phyloP scores from a whole-genome alignment of 2,888 invertebrate genomes.

The Thera britannica region DNA sequence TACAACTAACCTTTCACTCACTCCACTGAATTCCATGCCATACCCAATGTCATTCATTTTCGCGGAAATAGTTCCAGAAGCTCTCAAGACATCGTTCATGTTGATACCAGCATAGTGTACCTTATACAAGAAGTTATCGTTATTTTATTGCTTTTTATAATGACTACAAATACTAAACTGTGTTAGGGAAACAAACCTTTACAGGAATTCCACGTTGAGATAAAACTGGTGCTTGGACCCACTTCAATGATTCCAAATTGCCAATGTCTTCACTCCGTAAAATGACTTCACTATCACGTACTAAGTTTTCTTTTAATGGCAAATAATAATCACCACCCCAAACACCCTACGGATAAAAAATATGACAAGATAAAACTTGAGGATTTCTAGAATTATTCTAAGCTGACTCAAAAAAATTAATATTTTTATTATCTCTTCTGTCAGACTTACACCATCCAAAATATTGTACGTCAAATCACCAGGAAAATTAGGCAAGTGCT shows the following conservation, averaged over 20 bases:
- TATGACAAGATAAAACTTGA: not conserved
- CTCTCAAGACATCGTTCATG: constrained; percentile 50
- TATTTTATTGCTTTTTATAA: not conserved
- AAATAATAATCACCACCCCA: constrained; percentile 53
- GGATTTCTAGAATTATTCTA: too few relatives aligned
- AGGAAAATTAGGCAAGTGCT: constrained; percentile 27
- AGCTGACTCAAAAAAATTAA: too few relatives aligned
- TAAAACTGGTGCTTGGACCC: constrained; percentile 50
- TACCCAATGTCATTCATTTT: constrained; percentile 37
- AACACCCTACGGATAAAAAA: constrained; percentile 38
- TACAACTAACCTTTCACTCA: constrained; percentile 53
- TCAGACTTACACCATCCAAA: constrained; percentile 42
- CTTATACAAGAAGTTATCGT: constrained; percentile 38
- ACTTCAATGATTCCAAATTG: constrained; percentile 52
- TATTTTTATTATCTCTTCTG: too few relatives aligned
- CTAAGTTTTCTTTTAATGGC: constrained; percentile 33
- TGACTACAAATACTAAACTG: constrained; percentile 38
- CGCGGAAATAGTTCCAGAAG: constrained; percentile 45
- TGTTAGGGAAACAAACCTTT: constrained; percentile 48
- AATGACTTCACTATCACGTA: constrained; percentile 11
- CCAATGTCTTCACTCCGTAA: constrained; percentile 43
- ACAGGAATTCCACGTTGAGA: constrained; percentile 48
- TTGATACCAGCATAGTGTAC: constrained; percentile 56
- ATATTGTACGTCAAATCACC: constrained; percentile 43
- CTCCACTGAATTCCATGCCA: constrained; percentile 72